phyloP scores from a whole-genome alignment of 1,140 invertebrate genomes.

The Anoplolepis gracilipes region DNA sequence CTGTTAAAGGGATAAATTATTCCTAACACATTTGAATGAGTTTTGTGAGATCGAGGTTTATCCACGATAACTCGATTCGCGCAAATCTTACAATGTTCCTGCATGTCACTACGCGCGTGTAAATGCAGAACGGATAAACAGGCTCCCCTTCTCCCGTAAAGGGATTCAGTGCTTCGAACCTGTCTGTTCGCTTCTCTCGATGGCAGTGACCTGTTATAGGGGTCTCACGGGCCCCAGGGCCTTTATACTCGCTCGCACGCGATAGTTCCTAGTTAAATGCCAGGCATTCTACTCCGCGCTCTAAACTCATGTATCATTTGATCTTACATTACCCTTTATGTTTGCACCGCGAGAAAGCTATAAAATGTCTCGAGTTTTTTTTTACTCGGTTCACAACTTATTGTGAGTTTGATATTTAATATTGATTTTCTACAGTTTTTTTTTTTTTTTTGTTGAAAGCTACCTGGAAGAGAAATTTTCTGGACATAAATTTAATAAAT shows the following conservation, averaged over 20 bases:
- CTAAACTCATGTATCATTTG: slow-evolving; percentile 35
- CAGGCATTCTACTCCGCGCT: slow-evolving; percentile 47
- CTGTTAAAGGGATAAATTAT: not conserved
- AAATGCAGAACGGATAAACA: slow-evolving; percentile 56
- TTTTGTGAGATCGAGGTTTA: not conserved
- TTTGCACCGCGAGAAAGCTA: slow-evolving; percentile 22
- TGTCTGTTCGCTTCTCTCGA: slow-evolving; percentile 72
- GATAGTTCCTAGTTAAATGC: slow-evolving; percentile 66
- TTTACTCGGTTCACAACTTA: not conserved
- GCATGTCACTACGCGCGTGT: slow-evolving; percentile 49
- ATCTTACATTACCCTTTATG: slow-evolving; percentile 3
- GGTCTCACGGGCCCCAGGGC: slow-evolving; percentile 61
- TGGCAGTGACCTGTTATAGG: slow-evolving; percentile 78
- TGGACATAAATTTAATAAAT: not conserved
- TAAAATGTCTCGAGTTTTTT: not conserved
- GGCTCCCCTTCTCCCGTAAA: slow-evolving; percentile 77
- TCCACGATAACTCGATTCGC: not conserved
- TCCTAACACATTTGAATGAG: not conserved
- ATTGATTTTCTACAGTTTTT: not conserved
- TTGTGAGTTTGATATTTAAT: not conserved
- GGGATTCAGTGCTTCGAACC: slow-evolving; percentile 71
- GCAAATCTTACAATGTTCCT: not conserved
- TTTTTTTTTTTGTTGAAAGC: too few relatives aligned
- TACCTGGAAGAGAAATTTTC: not conserved
- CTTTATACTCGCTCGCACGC: slow-evolving; percentile 66